phyloP scores from a whole-genome alignment of 2,113 vertebrate genomes.

The Caloenas nicobarica region DNA sequence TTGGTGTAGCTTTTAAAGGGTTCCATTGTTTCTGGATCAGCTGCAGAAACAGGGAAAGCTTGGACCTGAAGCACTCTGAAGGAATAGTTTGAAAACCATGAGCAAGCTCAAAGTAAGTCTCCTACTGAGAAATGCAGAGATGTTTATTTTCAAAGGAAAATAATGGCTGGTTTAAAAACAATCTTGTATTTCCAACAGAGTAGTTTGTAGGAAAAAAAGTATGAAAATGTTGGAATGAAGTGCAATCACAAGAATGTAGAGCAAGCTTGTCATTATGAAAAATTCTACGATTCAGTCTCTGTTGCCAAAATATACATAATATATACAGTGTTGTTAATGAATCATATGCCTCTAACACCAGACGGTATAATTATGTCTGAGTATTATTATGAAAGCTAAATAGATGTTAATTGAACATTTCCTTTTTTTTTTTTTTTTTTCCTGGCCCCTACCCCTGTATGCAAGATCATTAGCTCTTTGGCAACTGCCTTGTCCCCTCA shows the following conservation, averaged over 20 bases:
- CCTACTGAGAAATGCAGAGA: constrained; percentile 3
- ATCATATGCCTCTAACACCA: not conserved
- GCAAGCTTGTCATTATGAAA: constrained; percentile 11
- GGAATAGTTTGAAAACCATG: constrained; percentile 4
- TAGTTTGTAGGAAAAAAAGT: constrained; percentile 11
- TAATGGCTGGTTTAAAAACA: constrained; percentile 45
- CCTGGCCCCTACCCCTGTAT: not conserved
- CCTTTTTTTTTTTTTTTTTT: not conserved
- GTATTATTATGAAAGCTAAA: not conserved
- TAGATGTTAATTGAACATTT: constrained; percentile 25
- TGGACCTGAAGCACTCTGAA: not conserved
- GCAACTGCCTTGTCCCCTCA: not conserved
- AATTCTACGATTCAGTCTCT: not conserved
- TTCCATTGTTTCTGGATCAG: not conserved
- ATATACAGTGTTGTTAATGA: not conserved
- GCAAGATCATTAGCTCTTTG: not conserved
- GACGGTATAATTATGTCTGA: not conserved
- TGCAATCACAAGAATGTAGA: constrained; percentile 37
- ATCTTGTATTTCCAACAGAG: constrained; percentile 18
- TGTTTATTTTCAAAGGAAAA: constrained; percentile 52
- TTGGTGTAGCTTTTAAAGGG: not conserved
- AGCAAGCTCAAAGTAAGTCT: constrained; percentile 15
- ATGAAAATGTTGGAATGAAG: constrained; percentile 37
- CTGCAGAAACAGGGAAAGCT: not conserved
- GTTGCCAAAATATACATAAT: constrained; percentile 48